Base-by-base conservation (phyloP, 2,888 invertebrate species). In the Lasioglossum lativentre region DNA sequence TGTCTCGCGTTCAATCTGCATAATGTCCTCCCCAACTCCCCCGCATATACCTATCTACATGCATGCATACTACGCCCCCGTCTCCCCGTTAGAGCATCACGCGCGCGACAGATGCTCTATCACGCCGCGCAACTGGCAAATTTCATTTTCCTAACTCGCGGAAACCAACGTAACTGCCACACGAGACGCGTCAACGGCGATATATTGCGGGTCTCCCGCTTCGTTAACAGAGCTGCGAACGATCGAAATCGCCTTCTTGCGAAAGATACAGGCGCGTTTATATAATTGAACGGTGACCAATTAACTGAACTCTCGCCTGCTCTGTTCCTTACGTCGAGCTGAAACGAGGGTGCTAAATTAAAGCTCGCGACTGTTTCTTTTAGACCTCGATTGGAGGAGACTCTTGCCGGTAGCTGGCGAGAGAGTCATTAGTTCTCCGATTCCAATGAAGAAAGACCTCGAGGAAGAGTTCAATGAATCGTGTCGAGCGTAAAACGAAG, bases 1-100 rank as follows among this genome's bases (percentile, higher is more conserved):
- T 73, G 45, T 80, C 74, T 74, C 45, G 27, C 27, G 34, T 38
- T 34, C 59, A 72, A 83, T 83, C 68, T 82, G 52, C 82, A 82
- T 83, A 72, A 74, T 70, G 59, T 52, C 4, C 52, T 63, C 56
- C 40, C 42, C 30, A 30, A 47, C 47, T 19, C 68, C 12, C 38
- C 1, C 8, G 68, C 30, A 47, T 47, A 47, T 16, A 47, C 8
- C 1, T 23, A 23, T 52, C 19, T 47, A 23, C 47, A 47, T 47
- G 47, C 47, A 2, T 14, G n/a, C n/a, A n/a, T n/a, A n/a, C n/a
- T n/a, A 14, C 14, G n/a, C 27, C 19, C 70, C n/a, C 75, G 47
- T 47, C 45, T 1, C 73, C 27, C 73, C 27, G 27, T 27, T 59
- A 27, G 27, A 5, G 27, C 30, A 12, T 27, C 19, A 8, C 47